Evolutionary conservation across 2,797 vertebrate genomes (phyloP).

Genomic region (Cynopterus sphinx): DNA sequence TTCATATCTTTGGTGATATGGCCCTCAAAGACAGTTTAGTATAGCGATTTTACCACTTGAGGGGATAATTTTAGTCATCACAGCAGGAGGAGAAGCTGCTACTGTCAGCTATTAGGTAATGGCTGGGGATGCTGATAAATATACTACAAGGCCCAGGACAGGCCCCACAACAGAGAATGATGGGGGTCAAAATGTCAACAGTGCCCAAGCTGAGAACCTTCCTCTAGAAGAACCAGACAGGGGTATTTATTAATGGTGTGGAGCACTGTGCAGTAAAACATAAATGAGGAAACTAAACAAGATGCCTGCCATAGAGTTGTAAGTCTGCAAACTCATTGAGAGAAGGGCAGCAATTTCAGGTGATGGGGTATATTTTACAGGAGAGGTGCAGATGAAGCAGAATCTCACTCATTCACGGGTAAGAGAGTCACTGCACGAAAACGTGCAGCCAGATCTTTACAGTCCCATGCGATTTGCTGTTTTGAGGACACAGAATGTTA

Average conservation of each 20-base stretch:
- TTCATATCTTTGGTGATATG: not conserved
- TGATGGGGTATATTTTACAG: fast-evolving
- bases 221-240: not conserved
- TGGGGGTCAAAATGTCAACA: fast-evolving
- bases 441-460: fast-evolving
- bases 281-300: not conserved
- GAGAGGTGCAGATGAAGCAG: not conserved
- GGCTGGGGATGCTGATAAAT: not conserved
- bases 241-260: not conserved
- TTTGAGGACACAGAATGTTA: not conserved
- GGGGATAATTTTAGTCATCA: not conserved
- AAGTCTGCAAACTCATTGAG: not conserved
- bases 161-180: not conserved
- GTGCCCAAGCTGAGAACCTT: not conserved
- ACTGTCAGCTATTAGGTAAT: not conserved
- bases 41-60: not conserved
- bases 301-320: not conserved
- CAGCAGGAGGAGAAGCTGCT: too few relatives aligned
- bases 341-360: not conserved
- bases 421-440: fast-evolving
- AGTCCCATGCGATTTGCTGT: not conserved
- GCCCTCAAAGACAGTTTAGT: not conserved
- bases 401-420: fast-evolving
- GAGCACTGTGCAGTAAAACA: not conserved
- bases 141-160: not conserved